Conservation (phyloP, 2,888 invertebrate genomes). For the Leptinotarsa haldemani region DNA sequence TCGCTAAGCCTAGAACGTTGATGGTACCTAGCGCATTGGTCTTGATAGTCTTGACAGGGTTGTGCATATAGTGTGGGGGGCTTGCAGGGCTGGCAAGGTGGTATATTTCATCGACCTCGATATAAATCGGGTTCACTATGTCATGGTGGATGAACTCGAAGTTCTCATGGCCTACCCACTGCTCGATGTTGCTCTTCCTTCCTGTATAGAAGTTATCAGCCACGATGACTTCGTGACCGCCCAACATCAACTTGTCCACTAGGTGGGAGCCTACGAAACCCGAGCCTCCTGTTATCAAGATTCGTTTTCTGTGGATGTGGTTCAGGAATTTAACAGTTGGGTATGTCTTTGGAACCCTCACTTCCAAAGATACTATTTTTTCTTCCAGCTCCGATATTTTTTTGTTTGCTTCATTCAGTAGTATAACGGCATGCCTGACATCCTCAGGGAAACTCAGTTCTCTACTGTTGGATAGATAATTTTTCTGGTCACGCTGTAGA, state of each 20-base stretch:
- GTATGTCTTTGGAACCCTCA: constrained; percentile 83
- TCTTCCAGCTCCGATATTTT: constrained; percentile 77
- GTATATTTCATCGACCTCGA: constrained; percentile 98
- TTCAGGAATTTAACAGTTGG: constrained; percentile 93
- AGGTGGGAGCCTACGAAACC: constrained; percentile 99
- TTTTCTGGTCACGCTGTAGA: constrained; percentile 17
- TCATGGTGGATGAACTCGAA: constrained; percentile 99
- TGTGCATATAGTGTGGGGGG: constrained; percentile 99
- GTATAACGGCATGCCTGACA: constrained; percentile 49
- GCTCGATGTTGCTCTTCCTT: constrained; percentile 95
- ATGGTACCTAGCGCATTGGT: constrained; percentile 98
- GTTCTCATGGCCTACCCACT: constrained; percentile 99
- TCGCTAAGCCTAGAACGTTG: constrained; percentile 91
- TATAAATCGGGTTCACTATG: constrained; percentile 95
- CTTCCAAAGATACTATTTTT: constrained; percentile 78
- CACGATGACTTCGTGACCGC: constrained; percentile 96
- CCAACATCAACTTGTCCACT: constrained; percentile 93
- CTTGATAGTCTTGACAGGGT: constrained; percentile 99
- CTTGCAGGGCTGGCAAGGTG: constrained; percentile 99
- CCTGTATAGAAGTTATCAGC: constrained; percentile 99
- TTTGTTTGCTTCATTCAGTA: constrained; percentile 72
- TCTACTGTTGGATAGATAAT: constrained; percentile 43
- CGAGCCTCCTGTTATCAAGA: constrained; percentile 95
- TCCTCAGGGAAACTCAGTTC: constrained; percentile 51
- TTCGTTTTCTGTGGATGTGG: constrained; percentile 91